Base-by-base conservation (phyloP, 2,888 invertebrate genomes). In the Patella depressa region DNA sequence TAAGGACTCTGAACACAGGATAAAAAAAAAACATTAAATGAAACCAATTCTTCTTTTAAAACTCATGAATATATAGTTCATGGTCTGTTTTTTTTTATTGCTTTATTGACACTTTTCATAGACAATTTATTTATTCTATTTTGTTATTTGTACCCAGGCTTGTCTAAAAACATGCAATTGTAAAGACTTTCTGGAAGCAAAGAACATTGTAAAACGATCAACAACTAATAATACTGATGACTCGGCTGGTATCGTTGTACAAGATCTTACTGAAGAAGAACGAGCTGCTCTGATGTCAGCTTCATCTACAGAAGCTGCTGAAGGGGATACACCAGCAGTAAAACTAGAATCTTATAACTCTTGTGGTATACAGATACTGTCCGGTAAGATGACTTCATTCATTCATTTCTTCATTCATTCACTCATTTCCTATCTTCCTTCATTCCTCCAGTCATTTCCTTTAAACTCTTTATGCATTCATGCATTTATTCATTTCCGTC, bases 341-440 rank as follows among this genome's bases (percentile, higher is more conserved):
- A 19, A 24, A 59, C 71, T 70, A 24, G 17, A 57, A 34, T 72
- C 78, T 3, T 79, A 80, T 55, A 78, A 71, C n/a, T 77, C 83
- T 53, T 84, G 84, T 78, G 84, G 84, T 9, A 14, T 84, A 0
- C 84, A 84, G 74, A 74, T 84, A 12, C 78, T 74, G 69, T 77
- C 79, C 76, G 83, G 82, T 82, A 76, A 19, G 57, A 17, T 54
- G n/a, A 45, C 7, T 45, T 45, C 45, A 45, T 7, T 53, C 9
- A 4, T 29, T 53, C 9, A 45, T 45, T 45, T 5, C 4, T 34
- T 45, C 9, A 4, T 45, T 45, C 45, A 7, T 45, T 45, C 9
- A 45, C 4, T 45, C 45, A 45, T 45, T 45, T 4, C 3, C 4
- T 45, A 1, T 4, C 9, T 45, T 9, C 45, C 7, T 34, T 5